These are phyloP conservation scores for Norana najaformis DNA, from an alignment of 2,888 invertebrate genomes.

Conservation along the genomic window DNA sequence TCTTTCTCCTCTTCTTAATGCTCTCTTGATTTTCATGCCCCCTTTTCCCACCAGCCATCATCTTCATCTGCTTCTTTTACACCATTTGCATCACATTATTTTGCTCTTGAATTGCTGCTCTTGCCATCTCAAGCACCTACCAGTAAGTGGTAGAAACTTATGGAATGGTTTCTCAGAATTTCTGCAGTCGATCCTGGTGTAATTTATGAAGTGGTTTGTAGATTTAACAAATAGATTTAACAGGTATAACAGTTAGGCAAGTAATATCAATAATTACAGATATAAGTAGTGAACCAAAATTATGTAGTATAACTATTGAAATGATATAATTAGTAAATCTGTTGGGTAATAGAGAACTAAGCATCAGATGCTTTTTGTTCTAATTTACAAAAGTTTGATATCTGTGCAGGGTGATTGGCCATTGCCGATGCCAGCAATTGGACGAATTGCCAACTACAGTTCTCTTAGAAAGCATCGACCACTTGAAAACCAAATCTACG, in stretches of 20 bases:
- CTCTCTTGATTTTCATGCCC: not conserved
- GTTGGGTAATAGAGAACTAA: not conserved
- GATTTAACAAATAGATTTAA: too few species aligned
- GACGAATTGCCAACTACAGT: slow-evolving; percentile 94
- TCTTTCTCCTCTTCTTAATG: too few species aligned
- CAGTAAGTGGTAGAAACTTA: not conserved
- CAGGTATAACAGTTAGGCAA: not conserved
- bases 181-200: not conserved
- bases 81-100: not conserved
- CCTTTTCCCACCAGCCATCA: not conserved
- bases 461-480: slow-evolving; percentile 90
- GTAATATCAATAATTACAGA: not conserved
- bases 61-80: not conserved
- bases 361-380: not conserved
- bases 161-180: too few species aligned
- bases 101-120: not conserved
- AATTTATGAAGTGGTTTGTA: not conserved
- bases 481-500: slow-evolving; percentile 94
- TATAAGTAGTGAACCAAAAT: not conserved
- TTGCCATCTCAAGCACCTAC: not conserved
- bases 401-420: slow-evolving; percentile 64
- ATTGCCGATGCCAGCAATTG: slow-evolving; percentile 84
- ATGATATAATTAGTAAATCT: not conserved
- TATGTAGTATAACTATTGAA: not conserved
- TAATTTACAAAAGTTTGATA: not conserved